These are phyloP conservation scores for Enteromius argenteus DNA, from an alignment of 2,797 vertebrate genomes.

Conservation along the genomic window DNA sequence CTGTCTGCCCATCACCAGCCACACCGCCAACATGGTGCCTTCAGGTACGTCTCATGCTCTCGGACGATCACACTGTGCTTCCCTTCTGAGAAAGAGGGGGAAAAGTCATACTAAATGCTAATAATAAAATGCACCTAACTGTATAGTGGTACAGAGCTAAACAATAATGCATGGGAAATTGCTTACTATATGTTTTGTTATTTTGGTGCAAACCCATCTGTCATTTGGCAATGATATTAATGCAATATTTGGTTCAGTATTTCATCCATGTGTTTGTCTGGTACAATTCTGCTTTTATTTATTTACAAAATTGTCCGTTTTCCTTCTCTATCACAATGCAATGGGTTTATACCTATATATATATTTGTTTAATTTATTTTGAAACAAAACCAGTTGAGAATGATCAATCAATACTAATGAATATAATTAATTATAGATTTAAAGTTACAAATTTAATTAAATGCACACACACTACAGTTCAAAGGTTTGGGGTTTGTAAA, in stretches of 20 bases:
- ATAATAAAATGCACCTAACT: background rate
- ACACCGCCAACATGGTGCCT: conserved; percentile 91
- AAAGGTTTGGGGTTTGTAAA: background rate
- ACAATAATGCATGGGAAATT: background rate
- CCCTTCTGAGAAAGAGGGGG: background rate
- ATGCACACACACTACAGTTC: background rate
- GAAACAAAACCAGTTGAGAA: background rate
- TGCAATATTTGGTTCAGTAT: background rate
- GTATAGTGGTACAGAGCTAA: background rate
- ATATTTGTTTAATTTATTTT: background rate
- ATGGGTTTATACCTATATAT: background rate
- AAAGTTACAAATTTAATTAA: background rate
- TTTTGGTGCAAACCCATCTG: background rate
- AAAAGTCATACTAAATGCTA: background rate
- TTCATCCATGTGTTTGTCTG: background rate
- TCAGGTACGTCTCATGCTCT: conserved; percentile 79
- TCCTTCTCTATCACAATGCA: background rate
- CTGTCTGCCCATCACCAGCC: conserved; percentile 88
- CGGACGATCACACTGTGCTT: background rate
- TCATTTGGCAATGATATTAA: background rate
- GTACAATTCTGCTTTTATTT: background rate
- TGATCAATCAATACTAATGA: background rate
- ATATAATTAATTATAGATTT: background rate
- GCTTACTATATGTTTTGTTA: background rate
- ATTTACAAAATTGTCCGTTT: background rate